Percentiles rank a stretch among this genome's conserved stretches.
These are phyloP conservation scores for Stenotaenia linearis DNA, from an alignment of 2,888 invertebrate species.

Conservation along the genomic window DNA sequence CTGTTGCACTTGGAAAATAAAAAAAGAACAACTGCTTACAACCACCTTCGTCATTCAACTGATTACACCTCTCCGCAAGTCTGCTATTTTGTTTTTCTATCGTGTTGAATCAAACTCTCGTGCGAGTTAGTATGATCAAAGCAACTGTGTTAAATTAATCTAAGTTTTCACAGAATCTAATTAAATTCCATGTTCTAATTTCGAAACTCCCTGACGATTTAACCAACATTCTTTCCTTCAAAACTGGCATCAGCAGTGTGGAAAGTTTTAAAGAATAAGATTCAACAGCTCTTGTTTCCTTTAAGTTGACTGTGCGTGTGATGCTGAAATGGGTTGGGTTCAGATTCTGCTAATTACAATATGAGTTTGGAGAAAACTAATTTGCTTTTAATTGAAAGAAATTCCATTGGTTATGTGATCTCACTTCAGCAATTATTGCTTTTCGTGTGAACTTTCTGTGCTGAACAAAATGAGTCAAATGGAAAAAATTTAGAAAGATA, in stretches of 20 bases:
- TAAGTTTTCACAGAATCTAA: not conserved
- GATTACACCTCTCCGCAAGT: not conserved
- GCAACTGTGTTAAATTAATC: not conserved
- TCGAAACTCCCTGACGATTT: not conserved
- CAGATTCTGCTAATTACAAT: not conserved
- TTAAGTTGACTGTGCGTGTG: not conserved
- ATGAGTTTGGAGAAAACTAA: not conserved
- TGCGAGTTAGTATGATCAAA: not conserved
- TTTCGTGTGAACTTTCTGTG: too few relatives aligned
- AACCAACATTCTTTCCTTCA: not conserved
- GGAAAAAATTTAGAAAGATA: too few relatives aligned
- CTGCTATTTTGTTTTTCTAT: not conserved
- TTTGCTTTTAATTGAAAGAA: constrained; percentile 1
- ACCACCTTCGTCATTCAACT: not conserved
- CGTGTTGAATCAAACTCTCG: not conserved
- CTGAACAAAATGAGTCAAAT: too few relatives aligned
- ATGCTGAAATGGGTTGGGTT: not conserved
- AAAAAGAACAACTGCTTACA: not conserved
- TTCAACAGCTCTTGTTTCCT: not conserved
- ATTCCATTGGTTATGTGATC: not conserved
- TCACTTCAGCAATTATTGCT: not conserved
- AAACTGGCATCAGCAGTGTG: not conserved
- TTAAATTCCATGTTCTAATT: not conserved
- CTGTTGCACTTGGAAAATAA: not conserved
- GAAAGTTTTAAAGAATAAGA: not conserved